phyloP scores from a whole-genome alignment of 2,113 vertebrate species.

The Haemorhous mexicanus region DNA sequence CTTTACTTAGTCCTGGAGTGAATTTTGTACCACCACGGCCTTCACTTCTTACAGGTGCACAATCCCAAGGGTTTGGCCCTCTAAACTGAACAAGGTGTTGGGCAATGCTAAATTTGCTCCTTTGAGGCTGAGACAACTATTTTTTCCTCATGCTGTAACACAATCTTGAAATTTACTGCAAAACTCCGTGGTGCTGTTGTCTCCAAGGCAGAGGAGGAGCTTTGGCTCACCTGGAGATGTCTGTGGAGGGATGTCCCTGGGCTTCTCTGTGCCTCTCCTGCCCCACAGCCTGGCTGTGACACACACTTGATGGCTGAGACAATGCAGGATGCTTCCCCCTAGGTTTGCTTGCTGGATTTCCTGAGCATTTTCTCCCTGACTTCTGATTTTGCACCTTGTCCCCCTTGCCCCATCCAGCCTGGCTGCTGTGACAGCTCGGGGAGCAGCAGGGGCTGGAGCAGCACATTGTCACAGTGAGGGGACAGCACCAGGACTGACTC shows the following conservation, averaged over 20 bases:
- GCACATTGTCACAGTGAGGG: fast-evolving
- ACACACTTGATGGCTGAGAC: neutral
- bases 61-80: neutral
- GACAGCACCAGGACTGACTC: neutral
- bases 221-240: neutral
- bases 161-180: neutral
- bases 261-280: neutral
- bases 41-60: neutral
- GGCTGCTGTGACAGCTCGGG: neutral
- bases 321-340: neutral
- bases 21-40: neutral
- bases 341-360: neutral
- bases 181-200: neutral
- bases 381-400: neutral
- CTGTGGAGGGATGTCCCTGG: too few species aligned
- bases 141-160: neutral
- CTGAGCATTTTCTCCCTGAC: neutral
- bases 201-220: neutral
- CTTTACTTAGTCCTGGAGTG: neutral
- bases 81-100: neutral
- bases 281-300: neutral
- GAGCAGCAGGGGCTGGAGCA: neutral
- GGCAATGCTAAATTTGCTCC: neutral
- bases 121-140: neutral
- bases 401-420: fast-evolving